Evolutionary conservation across 2,888 invertebrate genomes (phyloP).

Genomic region (Steinernema carpocapsae): DNA sequence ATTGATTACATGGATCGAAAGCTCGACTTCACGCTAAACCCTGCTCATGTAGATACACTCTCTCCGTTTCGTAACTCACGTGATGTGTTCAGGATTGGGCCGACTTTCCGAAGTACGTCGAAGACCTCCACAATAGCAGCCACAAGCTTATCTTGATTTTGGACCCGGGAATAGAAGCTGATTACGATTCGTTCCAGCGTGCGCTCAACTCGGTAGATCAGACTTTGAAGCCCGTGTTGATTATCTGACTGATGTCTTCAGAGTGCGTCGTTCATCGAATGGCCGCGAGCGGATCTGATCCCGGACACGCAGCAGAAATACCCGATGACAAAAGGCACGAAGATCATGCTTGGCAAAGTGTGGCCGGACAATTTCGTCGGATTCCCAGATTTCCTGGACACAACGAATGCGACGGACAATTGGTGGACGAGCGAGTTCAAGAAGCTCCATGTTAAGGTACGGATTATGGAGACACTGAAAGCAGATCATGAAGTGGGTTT

Average conservation of each 20-base stretch:
- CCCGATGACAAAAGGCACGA: constrained; percentile 45
- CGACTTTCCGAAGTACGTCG: constrained; percentile 55
- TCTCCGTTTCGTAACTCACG: background rate
- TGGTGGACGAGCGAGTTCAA: constrained; percentile 58
- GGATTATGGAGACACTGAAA: background rate
- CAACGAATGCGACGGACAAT: constrained; percentile 56
- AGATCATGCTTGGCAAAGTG: constrained; percentile 52
- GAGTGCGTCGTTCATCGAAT: constrained; percentile 46
- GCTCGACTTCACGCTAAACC: constrained; percentile 78
- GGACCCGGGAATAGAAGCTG: constrained; percentile 66
- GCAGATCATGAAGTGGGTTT: background rate
- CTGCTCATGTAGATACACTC: background rate
- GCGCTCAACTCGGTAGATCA: constrained; percentile 47
- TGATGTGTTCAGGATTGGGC: constrained; percentile 55
- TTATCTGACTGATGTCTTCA: background rate
- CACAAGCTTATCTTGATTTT: constrained; percentile 63
- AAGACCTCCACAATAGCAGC: constrained; percentile 53
- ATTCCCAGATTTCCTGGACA: constrained; percentile 50
- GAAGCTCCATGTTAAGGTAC: constrained; percentile 13
- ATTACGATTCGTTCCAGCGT: constrained; percentile 59
- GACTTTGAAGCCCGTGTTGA: no score
- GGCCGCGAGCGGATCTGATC: constrained; percentile 47
- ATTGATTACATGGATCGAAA: constrained; percentile 78
- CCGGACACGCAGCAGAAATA: constrained; percentile 39
- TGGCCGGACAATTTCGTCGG: constrained; percentile 58